These are phyloP conservation scores for Apis cerana DNA, from an alignment of 1,140 invertebrate genomes.

Conservation along the genomic window DNA sequence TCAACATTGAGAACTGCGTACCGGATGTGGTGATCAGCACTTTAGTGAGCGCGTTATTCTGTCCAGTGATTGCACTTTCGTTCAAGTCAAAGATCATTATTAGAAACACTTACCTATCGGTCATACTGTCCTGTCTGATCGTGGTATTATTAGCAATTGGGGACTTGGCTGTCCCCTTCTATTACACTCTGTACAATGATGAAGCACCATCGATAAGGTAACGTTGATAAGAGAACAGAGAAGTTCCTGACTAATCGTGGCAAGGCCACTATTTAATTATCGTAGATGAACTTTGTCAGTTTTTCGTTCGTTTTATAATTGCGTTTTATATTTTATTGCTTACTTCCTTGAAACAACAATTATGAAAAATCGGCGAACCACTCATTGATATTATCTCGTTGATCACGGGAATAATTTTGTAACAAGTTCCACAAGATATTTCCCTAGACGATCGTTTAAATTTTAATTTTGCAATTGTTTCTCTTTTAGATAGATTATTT, in stretches of 20 bases:
- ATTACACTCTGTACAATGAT: conserved; percentile 77
- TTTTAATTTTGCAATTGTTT: background rate
- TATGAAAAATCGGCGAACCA: conserved; percentile 24
- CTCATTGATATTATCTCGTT: conserved; percentile 16
- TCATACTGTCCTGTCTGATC: conserved; percentile 80
- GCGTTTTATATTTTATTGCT: background rate
- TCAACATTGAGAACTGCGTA: conserved; percentile 73
- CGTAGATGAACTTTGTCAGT: conserved; percentile 27
- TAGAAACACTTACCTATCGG: conserved; percentile 79
- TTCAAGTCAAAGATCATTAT: conserved; percentile 79
- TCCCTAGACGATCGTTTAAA: background rate
- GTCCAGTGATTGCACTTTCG: conserved; percentile 80
- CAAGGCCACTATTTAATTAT: conserved; percentile 50
- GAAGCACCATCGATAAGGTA: conserved; percentile 74
- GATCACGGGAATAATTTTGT: background rate
- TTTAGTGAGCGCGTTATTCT: conserved; percentile 76
- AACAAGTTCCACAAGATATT: background rate
- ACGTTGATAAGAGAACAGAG: conserved; percentile 4
- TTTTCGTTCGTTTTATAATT: background rate
- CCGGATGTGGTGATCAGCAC: conserved; percentile 75
- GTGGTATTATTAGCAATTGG: conserved; percentile 77
- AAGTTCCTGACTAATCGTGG: conserved; percentile 10
- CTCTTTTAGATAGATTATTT: background rate
- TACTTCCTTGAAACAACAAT: conserved; percentile 14
- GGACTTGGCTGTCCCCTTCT: conserved; percentile 83